These are phyloP conservation scores for Silurus aristotelis DNA, from an alignment of 2,797 vertebrate species.

Conservation along the genomic window DNA sequence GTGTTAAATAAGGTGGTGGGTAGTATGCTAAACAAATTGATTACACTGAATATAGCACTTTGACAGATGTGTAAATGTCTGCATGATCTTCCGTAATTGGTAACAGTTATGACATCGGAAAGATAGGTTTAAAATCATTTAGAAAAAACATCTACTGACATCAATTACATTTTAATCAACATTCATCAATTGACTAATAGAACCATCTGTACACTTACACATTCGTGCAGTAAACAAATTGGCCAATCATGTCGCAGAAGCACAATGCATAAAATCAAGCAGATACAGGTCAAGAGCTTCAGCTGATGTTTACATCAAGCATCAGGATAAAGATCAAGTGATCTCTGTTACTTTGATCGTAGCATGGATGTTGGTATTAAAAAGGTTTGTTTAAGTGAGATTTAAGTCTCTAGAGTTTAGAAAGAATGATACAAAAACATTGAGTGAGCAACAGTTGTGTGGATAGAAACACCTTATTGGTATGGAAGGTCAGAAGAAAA, in stretches of 20 bases:
- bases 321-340: not conserved
- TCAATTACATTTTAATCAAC: not conserved
- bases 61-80: not conserved
- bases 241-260: not conserved
- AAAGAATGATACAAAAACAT: not conserved
- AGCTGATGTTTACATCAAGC: not conserved
- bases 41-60: not conserved
- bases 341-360: not conserved
- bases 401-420: not conserved
- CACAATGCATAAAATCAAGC: not conserved
- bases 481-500: not conserved
- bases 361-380: not conserved
- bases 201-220: not conserved
- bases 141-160: not conserved
- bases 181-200: not conserved
- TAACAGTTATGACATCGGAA: not conserved
- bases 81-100: not conserved
- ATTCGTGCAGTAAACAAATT: not conserved
- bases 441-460: not conserved
- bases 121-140: not conserved
- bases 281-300: not conserved
- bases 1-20: constrained; percentile 4
- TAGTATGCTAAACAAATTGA: not conserved
- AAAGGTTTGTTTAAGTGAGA: not conserved
- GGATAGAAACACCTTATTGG: not conserved